phyloP scores from a whole-genome alignment of 2,888 invertebrate genomes.

The Agrochola macilenta region DNA sequence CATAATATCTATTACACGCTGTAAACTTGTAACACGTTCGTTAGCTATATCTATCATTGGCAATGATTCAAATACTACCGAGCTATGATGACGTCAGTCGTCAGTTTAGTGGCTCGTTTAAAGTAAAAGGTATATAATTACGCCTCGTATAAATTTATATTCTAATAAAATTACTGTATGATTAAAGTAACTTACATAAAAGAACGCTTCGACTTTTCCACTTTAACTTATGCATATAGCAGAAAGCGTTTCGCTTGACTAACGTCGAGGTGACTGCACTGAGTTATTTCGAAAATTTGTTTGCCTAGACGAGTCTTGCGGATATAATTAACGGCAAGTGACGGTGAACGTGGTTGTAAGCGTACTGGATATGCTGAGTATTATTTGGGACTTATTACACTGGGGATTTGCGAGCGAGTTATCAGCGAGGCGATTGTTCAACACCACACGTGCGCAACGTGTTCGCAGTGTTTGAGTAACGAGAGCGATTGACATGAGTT shows the following conservation, averaged over 20 bases:
- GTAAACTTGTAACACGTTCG: too few relatives aligned
- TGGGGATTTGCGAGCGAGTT: too few relatives aligned
- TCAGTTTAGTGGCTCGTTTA: not conserved
- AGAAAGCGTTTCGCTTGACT: constrained; percentile 22
- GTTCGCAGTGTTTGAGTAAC: too few relatives aligned
- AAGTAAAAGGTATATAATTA: constrained; percentile 1
- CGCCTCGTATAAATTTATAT: not conserved
- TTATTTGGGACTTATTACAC: too few relatives aligned
- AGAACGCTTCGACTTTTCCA: constrained; percentile 31
- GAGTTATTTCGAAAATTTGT: constrained; percentile 45
- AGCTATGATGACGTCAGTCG: not conserved
- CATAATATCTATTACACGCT: too few relatives aligned
- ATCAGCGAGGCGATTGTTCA: too few relatives aligned
- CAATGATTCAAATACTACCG: not conserved
- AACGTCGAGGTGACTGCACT: constrained; percentile 38
- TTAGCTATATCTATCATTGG: too few relatives aligned
- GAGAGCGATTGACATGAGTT: too few relatives aligned
- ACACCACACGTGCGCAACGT: too few relatives aligned
- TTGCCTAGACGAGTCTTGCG: constrained; percentile 29
- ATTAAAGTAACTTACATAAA: constrained; percentile 32
- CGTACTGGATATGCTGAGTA: not conserved
- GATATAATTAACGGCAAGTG: constrained; percentile 58
- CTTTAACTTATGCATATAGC: constrained; percentile 36
- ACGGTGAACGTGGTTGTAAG: constrained; percentile 14
- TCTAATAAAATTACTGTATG: constrained; percentile 6